Evolutionary conservation across 2,888 invertebrate genomes (phyloP), one percentile per base, ranked within the genome.

Genomic region (Pachycephus smyrnensis): DNA sequence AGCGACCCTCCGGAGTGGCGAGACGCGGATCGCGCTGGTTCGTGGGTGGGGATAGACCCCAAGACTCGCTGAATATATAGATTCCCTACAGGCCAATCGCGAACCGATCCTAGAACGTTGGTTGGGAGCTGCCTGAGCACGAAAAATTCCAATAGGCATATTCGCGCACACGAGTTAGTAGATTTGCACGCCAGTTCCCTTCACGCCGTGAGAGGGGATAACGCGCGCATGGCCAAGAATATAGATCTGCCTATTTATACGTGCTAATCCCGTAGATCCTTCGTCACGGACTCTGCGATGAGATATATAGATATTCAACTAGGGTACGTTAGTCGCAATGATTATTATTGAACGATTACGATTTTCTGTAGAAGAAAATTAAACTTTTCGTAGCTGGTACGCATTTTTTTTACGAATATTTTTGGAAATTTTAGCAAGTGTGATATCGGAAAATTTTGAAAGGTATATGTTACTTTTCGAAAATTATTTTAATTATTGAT

Each of bases 191-290:
- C 9, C 55, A 55, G 55, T 55, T 55, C 23, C 23, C 23, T 55
- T 55, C 55, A 15, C 55, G 55, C 55, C 55, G 69, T 79, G 77
- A 82, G 77, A 77, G 77, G 75, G 37, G 73, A 35, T 73, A 73
- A 73, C 76, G 68, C 78, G 84, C 84, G 82, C 83, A 83, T 83
- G 84, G 81, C 80, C 82, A 83, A 81, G 79, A 83, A 83, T 84
- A 84, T 84, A 83, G 83, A 84, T 84, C 84, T 75, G 76, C 71
- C 12, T 71, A 71, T 33, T 71, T 71, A 33, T 33, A 33, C 71
- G 71, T 33, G 32, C 33, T 71, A 31, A 33, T 71, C 30, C 71
- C 71, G 11, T 71, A 71, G 32, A 71, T 71, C 71, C 23, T 55
- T 55, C 23, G 55, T 55, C 23, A 55, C 15, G 15, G 33, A 31